Evolutionary conservation across 2,888 invertebrate genomes (phyloP), one percentile per base, ranked within the genome.

Genomic region (Nyleta sp.): DNA sequence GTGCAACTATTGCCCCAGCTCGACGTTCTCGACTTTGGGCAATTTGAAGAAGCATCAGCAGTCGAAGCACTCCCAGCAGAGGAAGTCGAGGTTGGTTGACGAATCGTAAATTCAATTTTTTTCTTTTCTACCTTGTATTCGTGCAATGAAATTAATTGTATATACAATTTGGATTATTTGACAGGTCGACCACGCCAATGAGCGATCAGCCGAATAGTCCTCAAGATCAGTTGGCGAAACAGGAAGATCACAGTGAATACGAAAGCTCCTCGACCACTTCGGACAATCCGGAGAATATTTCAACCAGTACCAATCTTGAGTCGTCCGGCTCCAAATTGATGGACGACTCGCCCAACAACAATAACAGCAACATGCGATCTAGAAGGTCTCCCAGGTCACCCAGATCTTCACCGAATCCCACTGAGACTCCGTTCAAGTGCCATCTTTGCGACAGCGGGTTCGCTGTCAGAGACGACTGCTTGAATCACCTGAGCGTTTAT

Each of bases 371-470:
- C 81, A 35, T 72, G 64, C 8, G 68, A 50, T 76, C 76, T 77
- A 81, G 11, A 10, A 84, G 84, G 0, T 78, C 84, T 0, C 77
- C 84, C 0, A 83, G 85, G 18, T 85, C 89, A 0, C 90, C 90
- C 0, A 86, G 87, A 13, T 87, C 87, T 0, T 90, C 91, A 0
- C 90, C 90, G 0, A 88, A 89, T 2, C 88, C 88, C 31, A 57
- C 73, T 46, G 95, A 96, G 81, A 91, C 96, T 62, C 96, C 96
- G 5, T 98, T 96, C 91, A 97, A 97, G 91, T 98, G 98, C 87
- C 97, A 98, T 91, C 92, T 98, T 0, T 98, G 98, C 89, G 98
- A 98, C 85, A 95, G 94, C 7, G 96, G 97, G 0, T 98, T 96
- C 86, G 93, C 94, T 0, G 96, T 95, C 44, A 92, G 98, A 2